Conservation (phyloP, 2,888 invertebrate species). For the Agrotis exclamationis region DNA sequence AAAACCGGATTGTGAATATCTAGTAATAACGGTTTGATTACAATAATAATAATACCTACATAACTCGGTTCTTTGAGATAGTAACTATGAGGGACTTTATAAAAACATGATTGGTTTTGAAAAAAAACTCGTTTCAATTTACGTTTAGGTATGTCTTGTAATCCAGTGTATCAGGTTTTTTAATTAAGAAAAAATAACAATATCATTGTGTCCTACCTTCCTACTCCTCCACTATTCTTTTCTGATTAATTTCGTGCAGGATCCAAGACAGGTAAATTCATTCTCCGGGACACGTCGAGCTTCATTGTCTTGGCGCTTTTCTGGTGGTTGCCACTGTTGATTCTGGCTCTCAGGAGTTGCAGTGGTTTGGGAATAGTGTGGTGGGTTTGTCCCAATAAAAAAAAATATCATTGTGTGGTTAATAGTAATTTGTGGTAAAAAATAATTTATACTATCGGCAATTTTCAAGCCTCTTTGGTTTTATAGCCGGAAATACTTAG, state of each 20-base stretch:
- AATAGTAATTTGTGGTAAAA: neutral
- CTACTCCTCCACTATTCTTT: too few relatives aligned
- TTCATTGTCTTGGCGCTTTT: too few relatives aligned
- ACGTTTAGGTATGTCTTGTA: constrained; percentile 7
- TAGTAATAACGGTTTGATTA: constrained; percentile 19
- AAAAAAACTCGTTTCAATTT: constrained; percentile 4
- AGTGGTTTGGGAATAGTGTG: too few relatives aligned
- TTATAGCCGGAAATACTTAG: too few relatives aligned
- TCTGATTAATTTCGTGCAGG: too few relatives aligned
- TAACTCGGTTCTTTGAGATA: neutral
- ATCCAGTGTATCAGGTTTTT: constrained; percentile 10
- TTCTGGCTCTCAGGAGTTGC: too few relatives aligned
- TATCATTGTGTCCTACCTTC: neutral
- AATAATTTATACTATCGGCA: too few relatives aligned
- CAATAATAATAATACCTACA: neutral
- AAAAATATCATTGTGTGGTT: neutral
- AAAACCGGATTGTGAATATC: constrained; percentile 13
- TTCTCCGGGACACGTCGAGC: too few relatives aligned
- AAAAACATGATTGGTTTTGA: constrained; percentile 23
- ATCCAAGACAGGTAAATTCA: too few relatives aligned
- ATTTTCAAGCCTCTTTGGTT: too few relatives aligned
- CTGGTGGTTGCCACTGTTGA: too few relatives aligned
- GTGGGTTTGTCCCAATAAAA: too few relatives aligned
- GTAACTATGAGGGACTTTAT: neutral
- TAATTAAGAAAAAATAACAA: neutral